Percentiles rank a stretch among this genome's conserved stretches.
Conservation (phyloP, 2,888 invertebrate genomes). For the Teinopalpus imperialis region DNA sequence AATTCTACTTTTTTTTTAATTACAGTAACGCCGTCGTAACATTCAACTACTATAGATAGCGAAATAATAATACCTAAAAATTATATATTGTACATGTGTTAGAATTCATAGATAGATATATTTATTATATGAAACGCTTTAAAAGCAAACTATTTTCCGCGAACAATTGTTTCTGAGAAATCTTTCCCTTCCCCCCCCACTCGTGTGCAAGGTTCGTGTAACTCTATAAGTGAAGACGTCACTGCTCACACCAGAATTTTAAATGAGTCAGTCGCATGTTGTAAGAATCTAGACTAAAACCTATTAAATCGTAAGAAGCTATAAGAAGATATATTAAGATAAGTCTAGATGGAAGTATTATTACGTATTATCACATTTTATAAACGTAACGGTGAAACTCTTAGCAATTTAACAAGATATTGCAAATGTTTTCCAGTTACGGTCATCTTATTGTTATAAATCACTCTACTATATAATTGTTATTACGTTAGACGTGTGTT, state of each 20-base stretch:
- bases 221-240: constrained; percentile 34
- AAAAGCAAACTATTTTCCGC: constrained; percentile 44
- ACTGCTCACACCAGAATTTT: constrained; percentile 37
- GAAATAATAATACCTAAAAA: constrained; percentile 24
- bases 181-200: constrained; percentile 56
- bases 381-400: constrained; percentile 9
- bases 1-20: background rate
- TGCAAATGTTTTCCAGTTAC: constrained; percentile 4
- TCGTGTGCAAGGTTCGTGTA: constrained; percentile 51
- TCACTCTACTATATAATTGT: constrained; percentile 5
- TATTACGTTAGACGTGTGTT: background rate
- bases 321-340: constrained; percentile 27
- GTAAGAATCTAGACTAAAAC: constrained; percentile 52
- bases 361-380: constrained; percentile 26
- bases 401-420: constrained; percentile 3
- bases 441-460: constrained; percentile 10
- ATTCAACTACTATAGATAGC: constrained; percentile 22
- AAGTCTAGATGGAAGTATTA: constrained; percentile 28
- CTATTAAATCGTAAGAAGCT: constrained; percentile 35
- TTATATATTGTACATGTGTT: constrained; percentile 22
- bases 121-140: constrained; percentile 35
- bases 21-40: background rate
- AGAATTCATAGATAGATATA: constrained; percentile 19
- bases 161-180: constrained; percentile 47
- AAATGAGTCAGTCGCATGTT: constrained; percentile 41